Percentiles rank a stretch among this genome's conserved stretches.
Conservation (phyloP, 2,888 invertebrate species). For the Chouioia cunea region DNA sequence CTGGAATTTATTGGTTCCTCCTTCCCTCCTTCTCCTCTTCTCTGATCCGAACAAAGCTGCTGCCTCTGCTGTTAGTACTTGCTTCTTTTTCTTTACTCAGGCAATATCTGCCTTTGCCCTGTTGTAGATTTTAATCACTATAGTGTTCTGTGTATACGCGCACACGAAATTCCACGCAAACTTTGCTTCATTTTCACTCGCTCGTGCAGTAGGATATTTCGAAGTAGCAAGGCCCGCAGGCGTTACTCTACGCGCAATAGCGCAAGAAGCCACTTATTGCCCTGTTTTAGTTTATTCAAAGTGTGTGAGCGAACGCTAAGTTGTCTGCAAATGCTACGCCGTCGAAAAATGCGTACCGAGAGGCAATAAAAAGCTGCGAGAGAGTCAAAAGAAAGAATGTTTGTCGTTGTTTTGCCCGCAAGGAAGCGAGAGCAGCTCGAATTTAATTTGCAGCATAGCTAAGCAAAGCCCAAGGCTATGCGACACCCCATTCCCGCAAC, state of each 20-base stretch:
- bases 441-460: constrained; percentile 65
- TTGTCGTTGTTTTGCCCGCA: constrained; percentile 21
- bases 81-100: too few relatives aligned
- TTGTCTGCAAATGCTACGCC: too few relatives aligned
- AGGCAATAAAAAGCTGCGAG: too few relatives aligned
- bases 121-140: constrained; percentile 21
- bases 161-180: background rate
- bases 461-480: constrained; percentile 57
- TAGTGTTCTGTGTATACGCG: background rate
- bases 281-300: background rate
- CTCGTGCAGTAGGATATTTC: constrained; percentile 34
- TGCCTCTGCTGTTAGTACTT: too few relatives aligned
- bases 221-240: constrained; percentile 25
- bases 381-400: background rate
- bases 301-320: background rate
- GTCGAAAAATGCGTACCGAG: too few relatives aligned
- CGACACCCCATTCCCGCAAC: constrained; percentile 56
- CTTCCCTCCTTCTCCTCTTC: constrained; percentile 53
- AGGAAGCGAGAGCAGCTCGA: constrained; percentile 38
- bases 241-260: background rate
- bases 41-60: too few relatives aligned
- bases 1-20: constrained; percentile 57
- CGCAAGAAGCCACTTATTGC: constrained; percentile 17
- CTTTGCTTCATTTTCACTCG: constrained; percentile 27
- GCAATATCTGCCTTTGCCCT: too few relatives aligned